Conservation (phyloP, 2,888 invertebrate genomes). For the Octodonta nipae region DNA sequence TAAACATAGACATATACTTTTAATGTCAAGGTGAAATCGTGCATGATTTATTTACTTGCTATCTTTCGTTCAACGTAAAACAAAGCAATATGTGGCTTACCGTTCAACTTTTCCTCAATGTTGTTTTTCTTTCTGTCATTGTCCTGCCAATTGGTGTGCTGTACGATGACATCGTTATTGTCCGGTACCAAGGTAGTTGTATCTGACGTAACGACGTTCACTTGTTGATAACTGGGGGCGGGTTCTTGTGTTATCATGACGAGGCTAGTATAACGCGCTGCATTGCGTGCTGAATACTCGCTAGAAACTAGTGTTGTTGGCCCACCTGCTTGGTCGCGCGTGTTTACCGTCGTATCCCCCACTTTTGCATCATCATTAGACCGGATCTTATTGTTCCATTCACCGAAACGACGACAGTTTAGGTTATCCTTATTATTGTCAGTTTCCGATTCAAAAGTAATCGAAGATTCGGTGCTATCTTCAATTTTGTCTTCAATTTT, state of each 20-base stretch:
- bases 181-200: conserved; percentile 55
- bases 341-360: conserved; percentile 25
- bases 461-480: no score
- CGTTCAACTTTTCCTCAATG: no score
- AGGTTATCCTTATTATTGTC: no score
- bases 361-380: conserved; percentile 27
- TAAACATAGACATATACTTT: no score
- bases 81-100: no score
- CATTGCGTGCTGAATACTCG: conserved; percentile 28
- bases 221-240: conserved; percentile 40
- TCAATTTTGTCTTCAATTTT: no score
- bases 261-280: conserved; percentile 71
- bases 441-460: no score
- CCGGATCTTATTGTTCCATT: no score
- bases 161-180: conserved; percentile 47
- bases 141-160: conserved; percentile 51
- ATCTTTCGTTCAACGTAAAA: no score
- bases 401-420: conserved; percentile 22
- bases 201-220: conserved; percentile 63
- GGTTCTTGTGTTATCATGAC: conserved; percentile 76
- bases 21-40: no score
- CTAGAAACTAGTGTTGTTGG: conserved; percentile 29
- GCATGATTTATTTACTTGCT: no score
- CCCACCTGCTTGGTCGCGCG: conserved; percentile 34
- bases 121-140: not conserved